phyloP scores from a whole-genome alignment of 2,888 invertebrate genomes.

The Lepidochrysops patricia region DNA sequence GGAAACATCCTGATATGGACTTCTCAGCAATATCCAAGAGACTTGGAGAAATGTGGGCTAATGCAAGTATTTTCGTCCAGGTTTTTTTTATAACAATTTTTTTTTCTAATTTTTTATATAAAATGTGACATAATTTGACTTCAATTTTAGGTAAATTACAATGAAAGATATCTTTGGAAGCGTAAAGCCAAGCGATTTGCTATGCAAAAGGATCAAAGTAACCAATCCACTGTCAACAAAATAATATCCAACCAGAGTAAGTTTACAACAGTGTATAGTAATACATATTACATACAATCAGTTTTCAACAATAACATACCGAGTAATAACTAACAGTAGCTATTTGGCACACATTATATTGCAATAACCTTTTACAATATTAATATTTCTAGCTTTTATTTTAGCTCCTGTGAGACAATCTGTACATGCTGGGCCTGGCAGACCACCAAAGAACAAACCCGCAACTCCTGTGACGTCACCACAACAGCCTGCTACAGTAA shows the following conservation, averaged over 20 bases:
- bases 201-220: conserved; percentile 55
- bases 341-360: no score
- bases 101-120: no score
- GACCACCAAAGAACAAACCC: conserved; percentile 34
- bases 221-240: conserved; percentile 39
- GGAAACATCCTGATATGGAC: conserved; percentile 85
- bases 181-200: conserved; percentile 83
- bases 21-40: conserved; percentile 88
- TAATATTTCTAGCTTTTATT: neutral
- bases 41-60: conserved; percentile 91
- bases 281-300: neutral
- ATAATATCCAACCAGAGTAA: conserved; percentile 58
- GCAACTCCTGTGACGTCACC: conserved; percentile 32
- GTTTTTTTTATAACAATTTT: neutral
- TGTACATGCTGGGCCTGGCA: conserved; percentile 40
- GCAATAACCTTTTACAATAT: neutral
- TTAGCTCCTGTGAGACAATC: conserved; percentile 31
- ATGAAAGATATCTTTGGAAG: conserved; percentile 84
- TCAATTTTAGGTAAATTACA: conserved; percentile 69
- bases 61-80: conserved; percentile 72
- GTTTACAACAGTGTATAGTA: conserved; percentile 19
- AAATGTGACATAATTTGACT: no score
- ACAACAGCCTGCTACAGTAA: conserved; percentile 41
- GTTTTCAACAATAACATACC: no score
- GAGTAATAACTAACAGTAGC: no score